A percentile compares a stretch with the other conserved stretches of the same genome.
Evolutionary conservation across 2,113 vertebrate genomes (phyloP).

Genomic region (Hydropotes inermis): DNA sequence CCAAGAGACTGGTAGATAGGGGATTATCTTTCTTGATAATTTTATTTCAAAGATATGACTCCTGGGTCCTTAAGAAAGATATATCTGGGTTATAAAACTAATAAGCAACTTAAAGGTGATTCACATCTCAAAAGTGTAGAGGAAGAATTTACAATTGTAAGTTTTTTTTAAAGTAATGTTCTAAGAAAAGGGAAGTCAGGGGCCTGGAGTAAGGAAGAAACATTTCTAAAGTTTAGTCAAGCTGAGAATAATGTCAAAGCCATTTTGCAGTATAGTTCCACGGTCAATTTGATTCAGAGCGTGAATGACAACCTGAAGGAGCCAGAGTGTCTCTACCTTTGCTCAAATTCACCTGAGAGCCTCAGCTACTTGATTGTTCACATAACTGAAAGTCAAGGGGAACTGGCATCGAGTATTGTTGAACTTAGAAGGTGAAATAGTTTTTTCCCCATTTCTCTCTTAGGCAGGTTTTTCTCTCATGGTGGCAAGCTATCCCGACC

Average conservation of each 20-base stretch:
- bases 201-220: not conserved
- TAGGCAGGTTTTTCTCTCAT: not conserved
- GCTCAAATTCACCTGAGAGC: not conserved
- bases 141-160: not conserved
- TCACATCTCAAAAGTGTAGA: not conserved
- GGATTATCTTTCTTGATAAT: not conserved
- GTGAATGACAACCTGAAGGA: not conserved
- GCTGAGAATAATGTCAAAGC: not conserved
- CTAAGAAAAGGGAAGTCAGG: not conserved
- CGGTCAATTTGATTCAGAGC: not conserved
- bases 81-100: not conserved
- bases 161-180: not conserved
- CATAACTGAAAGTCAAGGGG: not conserved
- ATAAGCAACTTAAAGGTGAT: not conserved
- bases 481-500: not conserved
- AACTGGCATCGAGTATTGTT: not conserved
- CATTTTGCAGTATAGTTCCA: not conserved
- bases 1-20: not conserved
- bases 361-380: not conserved
- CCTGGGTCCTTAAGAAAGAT: not conserved
- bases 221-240: not conserved
- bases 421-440: not conserved
- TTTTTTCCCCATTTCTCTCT: not conserved
- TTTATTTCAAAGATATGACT: not conserved
- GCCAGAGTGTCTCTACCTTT: not conserved